Evolutionary conservation across 2,113 vertebrate species (phyloP), one percentile per base, ranked within the genome.

Genomic region (Perca schrenkii): DNA sequence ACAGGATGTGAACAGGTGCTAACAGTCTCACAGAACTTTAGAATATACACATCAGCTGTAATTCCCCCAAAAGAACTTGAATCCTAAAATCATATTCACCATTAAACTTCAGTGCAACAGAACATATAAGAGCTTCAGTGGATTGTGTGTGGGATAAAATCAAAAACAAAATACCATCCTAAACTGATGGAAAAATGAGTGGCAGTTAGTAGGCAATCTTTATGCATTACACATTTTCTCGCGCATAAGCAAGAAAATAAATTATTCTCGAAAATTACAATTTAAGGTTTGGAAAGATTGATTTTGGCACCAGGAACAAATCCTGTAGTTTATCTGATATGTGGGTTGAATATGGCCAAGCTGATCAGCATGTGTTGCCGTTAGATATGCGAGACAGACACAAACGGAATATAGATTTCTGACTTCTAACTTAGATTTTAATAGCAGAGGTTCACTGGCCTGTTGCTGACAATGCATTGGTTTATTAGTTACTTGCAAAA

Each of bases 1-100:
- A 88, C 89, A 83, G 91, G 94, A 93, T 92, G 87, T 93, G 86
- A 88, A 70, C 88, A 93, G 90, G 91, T 93, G 83, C 63, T 46
- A 80, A 84, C 47, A 22, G 74, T 62, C 77, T 83, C 19, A 31
- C n/a, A 65, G 43, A 46, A 54, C 22, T 57, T 68, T 8, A 76
- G 46, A 21, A 79, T 76, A 14, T 71, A 21, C 43, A 73, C n/a
- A 57, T 67, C 47, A 67, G 15, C 60, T 31, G 12, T 11, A 66
- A 21, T 34, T 15, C 31, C n/a, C 4, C n/a, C 8, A 43, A 63
- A 49, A 74, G 0, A 43, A 57, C 19, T 56, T 4, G 53, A 70
- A 60, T 50, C 3, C 52, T 80, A n/a, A 70, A 80, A 76, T 65
- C 10, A 22, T 36, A 47, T 82, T 64, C 2, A 60, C 14, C 31